Percentiles rank a stretch among this genome's conserved stretches.
Evolutionary conservation across 2,888 invertebrate species (phyloP).

Genomic region (Melanostoma mellinum): DNA sequence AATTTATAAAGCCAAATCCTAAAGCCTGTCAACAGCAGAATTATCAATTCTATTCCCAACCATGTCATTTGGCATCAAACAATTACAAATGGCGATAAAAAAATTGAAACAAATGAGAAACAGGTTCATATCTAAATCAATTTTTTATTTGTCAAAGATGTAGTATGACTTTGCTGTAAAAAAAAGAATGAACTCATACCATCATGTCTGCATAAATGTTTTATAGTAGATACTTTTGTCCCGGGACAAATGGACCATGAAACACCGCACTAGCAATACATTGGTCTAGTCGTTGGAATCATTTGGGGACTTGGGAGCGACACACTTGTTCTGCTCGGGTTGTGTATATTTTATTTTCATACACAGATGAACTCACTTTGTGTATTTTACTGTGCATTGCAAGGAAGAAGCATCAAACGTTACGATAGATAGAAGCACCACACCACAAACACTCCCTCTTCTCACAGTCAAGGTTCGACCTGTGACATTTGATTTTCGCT

Average conservation of each 20-base stretch:
- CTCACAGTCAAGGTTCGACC: slow-evolving; percentile 41
- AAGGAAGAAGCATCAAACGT: too few relatives aligned
- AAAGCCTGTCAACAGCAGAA: too few relatives aligned
- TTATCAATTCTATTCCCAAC: not conserved
- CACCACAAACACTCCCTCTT: slow-evolving; percentile 28
- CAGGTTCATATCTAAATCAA: slow-evolving; percentile 38
- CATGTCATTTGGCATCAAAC: slow-evolving; percentile 15
- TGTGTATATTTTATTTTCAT: not conserved
- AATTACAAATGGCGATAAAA: not conserved
- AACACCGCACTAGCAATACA: slow-evolving; percentile 21
- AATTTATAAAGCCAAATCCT: too few relatives aligned
- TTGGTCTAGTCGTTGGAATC: slow-evolving; percentile 24
- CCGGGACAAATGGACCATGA: slow-evolving; percentile 37
- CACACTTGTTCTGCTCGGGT: slow-evolving; percentile 1
- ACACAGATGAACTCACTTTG: not conserved
- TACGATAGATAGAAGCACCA: not conserved
- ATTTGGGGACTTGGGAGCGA: slow-evolving; percentile 39
- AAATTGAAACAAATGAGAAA: not conserved
- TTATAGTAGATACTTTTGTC: slow-evolving; percentile 29
- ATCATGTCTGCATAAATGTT: slow-evolving; percentile 43
- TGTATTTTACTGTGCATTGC: slow-evolving; percentile 11
- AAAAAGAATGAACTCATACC: not conserved
- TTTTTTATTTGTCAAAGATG: slow-evolving; percentile 38
- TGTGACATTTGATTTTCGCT: slow-evolving; percentile 26
- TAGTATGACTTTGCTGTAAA: slow-evolving; percentile 14